Percentiles rank a stretch among this genome's conserved stretches.
Evolutionary conservation across 2,113 vertebrate genomes (phyloP).

Genomic region (Dendrocopos noguchii): DNA sequence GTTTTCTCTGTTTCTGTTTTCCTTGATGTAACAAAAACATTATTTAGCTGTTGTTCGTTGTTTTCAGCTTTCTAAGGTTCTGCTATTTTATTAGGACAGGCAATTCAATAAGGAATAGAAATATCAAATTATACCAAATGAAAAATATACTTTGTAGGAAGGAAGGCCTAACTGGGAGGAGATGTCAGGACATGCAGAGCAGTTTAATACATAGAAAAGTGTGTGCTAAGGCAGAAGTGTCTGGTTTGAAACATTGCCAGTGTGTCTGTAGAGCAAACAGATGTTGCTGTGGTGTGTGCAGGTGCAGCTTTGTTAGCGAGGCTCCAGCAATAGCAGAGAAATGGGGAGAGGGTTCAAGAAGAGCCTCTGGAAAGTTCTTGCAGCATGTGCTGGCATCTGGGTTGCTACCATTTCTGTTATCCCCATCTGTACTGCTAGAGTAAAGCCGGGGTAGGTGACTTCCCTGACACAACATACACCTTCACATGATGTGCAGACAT

Average conservation of each 20-base stretch:
- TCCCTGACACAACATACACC: rapidly evolving
- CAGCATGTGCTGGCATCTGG: background rate
- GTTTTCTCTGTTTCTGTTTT: background rate
- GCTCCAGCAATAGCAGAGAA: background rate
- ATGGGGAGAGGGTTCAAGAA: too few species aligned
- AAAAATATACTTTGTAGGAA: background rate
- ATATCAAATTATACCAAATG: constrained; percentile 1
- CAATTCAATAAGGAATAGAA: background rate
- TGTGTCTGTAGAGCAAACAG: background rate
- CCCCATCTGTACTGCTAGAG: background rate
- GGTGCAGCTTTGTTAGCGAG: background rate
- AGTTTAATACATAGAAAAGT: background rate
- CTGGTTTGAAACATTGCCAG: background rate
- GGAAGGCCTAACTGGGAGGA: background rate
- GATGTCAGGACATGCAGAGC: background rate
- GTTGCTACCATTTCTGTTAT: background rate
- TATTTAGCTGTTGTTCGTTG: background rate
- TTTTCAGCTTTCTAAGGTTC: background rate
- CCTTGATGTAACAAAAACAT: background rate
- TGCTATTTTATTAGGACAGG: background rate
- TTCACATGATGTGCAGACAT: rapidly evolving
- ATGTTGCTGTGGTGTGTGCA: background rate
- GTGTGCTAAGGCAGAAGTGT: background rate
- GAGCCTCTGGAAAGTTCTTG: background rate
- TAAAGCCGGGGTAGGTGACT: background rate